Evolutionary conservation across 2,888 invertebrate genomes (phyloP).

Genomic region (Microctonus hyperodae): DNA sequence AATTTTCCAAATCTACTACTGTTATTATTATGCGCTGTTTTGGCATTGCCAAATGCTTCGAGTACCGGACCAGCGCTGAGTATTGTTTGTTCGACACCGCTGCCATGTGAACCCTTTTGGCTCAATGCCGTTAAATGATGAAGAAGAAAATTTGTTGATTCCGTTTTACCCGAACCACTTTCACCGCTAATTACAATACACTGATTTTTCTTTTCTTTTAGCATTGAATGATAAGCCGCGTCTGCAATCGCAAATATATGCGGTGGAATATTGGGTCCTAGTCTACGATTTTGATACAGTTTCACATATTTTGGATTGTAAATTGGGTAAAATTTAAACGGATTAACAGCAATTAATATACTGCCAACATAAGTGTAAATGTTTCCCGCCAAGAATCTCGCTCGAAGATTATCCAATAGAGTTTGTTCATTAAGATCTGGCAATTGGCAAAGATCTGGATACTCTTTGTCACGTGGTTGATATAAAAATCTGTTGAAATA

Average conservation of each 20-base stretch:
- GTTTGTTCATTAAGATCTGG: conserved; percentile 96
- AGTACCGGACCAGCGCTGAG: conserved; percentile 94
- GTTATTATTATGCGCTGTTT: conserved; percentile 97
- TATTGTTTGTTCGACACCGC: conserved; percentile 97
- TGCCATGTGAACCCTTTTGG: conserved; percentile 92
- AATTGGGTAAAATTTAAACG: conserved; percentile 94
- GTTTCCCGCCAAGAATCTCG: conserved; percentile 88
- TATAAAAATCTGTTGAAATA: conserved; percentile 90
- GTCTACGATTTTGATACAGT: conserved; percentile 89
- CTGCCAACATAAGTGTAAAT: conserved; percentile 97
- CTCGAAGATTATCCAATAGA: conserved; percentile 86
- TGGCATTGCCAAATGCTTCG: conserved; percentile 98
- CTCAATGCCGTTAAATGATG: conserved; percentile 94
- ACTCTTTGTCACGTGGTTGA: conserved; percentile 92
- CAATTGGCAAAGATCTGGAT: conserved; percentile 93
- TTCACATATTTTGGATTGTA: conserved; percentile 98
- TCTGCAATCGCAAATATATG: conserved; percentile 97
- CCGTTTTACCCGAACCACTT: conserved; percentile 96
- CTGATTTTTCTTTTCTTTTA: conserved; percentile 87
- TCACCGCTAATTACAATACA: conserved; percentile 96
- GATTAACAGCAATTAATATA: conserved; percentile 93
- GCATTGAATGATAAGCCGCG: conserved; percentile 93
- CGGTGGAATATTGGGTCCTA: conserved; percentile 91
- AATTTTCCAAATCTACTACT: conserved; percentile 97
- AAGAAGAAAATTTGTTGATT: conserved; percentile 93